Conservation (phyloP, 2,888 invertebrate genomes). For the Piscicola geometra region DNA sequence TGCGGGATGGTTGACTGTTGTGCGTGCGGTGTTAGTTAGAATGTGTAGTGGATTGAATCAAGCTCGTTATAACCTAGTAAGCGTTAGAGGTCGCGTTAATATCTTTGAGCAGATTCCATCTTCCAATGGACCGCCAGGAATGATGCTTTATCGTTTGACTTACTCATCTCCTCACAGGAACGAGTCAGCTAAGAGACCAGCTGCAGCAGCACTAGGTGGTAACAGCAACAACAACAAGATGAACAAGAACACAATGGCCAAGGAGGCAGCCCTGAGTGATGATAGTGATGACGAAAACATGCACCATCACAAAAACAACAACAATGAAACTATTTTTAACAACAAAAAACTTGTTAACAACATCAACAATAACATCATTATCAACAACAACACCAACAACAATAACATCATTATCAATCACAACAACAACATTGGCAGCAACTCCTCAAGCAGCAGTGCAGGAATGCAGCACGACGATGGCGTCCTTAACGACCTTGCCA, state of each 20-base stretch:
- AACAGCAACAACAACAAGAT: background rate
- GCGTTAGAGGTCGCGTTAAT: too few species aligned
- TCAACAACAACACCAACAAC: conserved; percentile 1
- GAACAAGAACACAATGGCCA: background rate
- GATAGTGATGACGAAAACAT: background rate
- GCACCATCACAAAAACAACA: background rate
- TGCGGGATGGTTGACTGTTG: too few species aligned
- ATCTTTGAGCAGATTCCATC: too few species aligned
- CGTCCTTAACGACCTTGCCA: background rate
- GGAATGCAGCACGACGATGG: background rate
- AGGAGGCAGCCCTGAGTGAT: conserved; percentile 12
- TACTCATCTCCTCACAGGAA: background rate
- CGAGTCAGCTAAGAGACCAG: background rate
- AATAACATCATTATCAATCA: background rate
- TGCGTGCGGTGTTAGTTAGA: too few species aligned
- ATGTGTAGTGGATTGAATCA: too few species aligned
- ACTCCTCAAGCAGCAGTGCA: background rate
- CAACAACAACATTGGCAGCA: conserved; percentile 4
- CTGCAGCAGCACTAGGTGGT: background rate
- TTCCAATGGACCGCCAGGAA: background rate
- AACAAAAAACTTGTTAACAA: background rate
- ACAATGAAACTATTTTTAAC: background rate
- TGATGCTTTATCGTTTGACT: background rate
- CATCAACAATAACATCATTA: background rate
- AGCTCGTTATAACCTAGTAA: too few species aligned